These are phyloP conservation scores for Lemur catta DNA, from an alignment of 2,797 vertebrate genomes.

Conservation along the genomic window DNA sequence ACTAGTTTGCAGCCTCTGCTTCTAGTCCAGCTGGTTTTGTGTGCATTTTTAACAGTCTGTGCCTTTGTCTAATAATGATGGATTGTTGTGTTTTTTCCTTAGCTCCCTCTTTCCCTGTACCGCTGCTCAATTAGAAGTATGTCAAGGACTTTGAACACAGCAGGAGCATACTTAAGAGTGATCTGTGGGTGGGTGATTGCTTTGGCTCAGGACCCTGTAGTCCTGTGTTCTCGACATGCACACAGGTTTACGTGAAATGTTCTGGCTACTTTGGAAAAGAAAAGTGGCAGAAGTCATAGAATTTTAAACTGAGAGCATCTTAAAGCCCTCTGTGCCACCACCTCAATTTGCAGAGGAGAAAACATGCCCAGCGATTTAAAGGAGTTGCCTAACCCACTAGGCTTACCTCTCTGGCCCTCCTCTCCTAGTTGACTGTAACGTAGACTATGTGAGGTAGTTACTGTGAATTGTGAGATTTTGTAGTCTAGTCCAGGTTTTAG, in stretches of 20 bases:
- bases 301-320: not conserved
- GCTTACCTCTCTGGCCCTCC: not conserved
- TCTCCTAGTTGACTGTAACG: not conserved
- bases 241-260: not conserved
- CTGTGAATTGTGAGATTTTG: not conserved
- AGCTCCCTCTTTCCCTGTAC: not conserved
- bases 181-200: not conserved
- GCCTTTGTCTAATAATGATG: not conserved
- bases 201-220: not conserved
- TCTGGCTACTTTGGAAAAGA: not conserved
- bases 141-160: constrained; percentile 27
- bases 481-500: not conserved
- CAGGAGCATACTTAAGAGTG: not conserved
- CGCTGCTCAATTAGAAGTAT: constrained; percentile 29
- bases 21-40: constrained; percentile 7
- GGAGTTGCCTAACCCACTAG: not conserved
- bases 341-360: not conserved
- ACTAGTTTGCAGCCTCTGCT: not conserved
- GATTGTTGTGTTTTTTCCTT: not conserved
- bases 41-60: not conserved
- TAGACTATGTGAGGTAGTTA: not conserved
- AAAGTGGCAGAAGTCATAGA: not conserved
- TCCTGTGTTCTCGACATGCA: not conserved
- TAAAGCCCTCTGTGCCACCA: not conserved
- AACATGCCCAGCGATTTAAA: not conserved